Percentiles rank a stretch among this genome's conserved stretches.
phyloP scores from a whole-genome alignment of 2,113 vertebrate genomes.

The Ptychochromis oligacanthus region DNA sequence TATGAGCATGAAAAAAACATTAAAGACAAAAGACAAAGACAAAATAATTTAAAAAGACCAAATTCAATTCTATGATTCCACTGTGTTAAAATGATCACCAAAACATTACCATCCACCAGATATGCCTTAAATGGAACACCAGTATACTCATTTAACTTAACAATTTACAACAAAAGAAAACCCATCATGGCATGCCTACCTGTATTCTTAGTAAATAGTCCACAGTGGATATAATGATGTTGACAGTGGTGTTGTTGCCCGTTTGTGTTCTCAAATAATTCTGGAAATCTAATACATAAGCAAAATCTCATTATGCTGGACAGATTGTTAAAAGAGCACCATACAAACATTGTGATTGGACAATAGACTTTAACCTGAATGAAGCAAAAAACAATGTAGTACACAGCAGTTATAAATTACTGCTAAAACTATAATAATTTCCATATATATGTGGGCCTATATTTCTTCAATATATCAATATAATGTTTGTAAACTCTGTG shows the following conservation, averaged over 20 bases:
- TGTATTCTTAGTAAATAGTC: conserved; percentile 95
- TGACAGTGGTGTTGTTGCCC: conserved; percentile 97
- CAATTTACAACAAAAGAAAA: background rate
- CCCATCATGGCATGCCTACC: conserved; percentile 70
- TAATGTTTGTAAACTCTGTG: background rate
- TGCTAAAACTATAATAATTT: background rate
- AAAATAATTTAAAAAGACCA: background rate
- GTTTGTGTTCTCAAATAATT: conserved; percentile 96
- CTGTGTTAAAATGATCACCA: background rate
- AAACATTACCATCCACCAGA: background rate
- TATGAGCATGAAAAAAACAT: background rate
- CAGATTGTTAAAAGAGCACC: background rate
- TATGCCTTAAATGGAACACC: background rate
- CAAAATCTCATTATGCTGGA: background rate
- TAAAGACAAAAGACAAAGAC: conserved; percentile 3
- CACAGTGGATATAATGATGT: conserved; percentile 96
- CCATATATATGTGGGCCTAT: background rate
- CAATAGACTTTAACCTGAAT: background rate
- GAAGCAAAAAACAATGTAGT: background rate
- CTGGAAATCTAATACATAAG: conserved; percentile 86
- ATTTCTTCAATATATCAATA: background rate
- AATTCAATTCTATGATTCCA: background rate
- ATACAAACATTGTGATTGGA: background rate
- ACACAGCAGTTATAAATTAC: background rate
- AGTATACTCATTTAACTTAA: background rate